Evolutionary conservation across 2,113 vertebrate species (phyloP), one percentile per base, ranked within the genome.

Genomic region (Saccopteryx leptura): DNA sequence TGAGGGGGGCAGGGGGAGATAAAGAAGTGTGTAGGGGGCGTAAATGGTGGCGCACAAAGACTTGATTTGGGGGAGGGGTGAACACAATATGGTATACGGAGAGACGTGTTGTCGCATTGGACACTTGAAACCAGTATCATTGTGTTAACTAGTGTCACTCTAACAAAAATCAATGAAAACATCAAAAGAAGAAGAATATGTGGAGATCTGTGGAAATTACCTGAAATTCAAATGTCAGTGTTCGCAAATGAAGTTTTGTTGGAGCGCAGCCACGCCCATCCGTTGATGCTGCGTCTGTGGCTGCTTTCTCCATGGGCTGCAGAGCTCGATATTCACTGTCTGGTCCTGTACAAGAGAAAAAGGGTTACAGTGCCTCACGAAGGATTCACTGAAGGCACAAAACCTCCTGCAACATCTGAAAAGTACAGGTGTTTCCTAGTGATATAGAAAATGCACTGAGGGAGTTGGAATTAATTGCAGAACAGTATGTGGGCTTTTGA

Each of bases 181-280:
- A 33, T 95, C 6, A 71, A 78, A 83, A 87, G 39, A 39, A 63
- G 28, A 26, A 50, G 28, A 58, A 21, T 61, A 56, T 90, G 81
- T 95, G 88, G 7, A 78, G 78, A 75, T 56, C 76, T 61, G 56
- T 85, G 63, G 68, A 89, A 86, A 78, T 46, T 66, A 75, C 12
- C 5, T 65, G 75, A 87, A 87, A 90, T 71, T 74, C 61, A 71
- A 88, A 68, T 39, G 1, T 79, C 85, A 84, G 31, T 72, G 48
- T 65, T 19, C 28, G 86, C 68, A 63, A 74, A 69, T 85, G 24
- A 78, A 86, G 10, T 68, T 91, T 61, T 31, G 60, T 17, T 58
- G 85, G 54, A 61, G 85, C 10, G 24, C 6, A 60, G 19, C 7
- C 3, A 83, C 2, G 9, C 7, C 24, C 11, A 28, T 46, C 90